phyloP scores from a whole-genome alignment of 2,888 invertebrate genomes.

The Parascotia fuliginaria region DNA sequence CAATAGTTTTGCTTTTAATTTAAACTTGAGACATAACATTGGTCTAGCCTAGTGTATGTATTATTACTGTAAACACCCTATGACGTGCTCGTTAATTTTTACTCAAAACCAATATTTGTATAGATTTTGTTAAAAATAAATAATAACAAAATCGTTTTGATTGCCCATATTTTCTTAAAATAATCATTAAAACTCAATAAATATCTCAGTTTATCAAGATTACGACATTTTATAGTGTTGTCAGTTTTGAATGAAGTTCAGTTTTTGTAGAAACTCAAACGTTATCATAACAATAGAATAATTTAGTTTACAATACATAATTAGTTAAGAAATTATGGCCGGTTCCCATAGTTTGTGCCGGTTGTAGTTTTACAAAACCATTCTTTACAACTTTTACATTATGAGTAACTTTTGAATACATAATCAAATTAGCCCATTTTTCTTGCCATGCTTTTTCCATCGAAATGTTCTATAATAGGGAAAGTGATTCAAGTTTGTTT shows the following conservation, averaged over 20 bases:
- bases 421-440: background rate
- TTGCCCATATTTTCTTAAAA: too few species aligned
- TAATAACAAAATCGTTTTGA: too few species aligned
- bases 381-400: background rate
- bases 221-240: background rate
- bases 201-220: background rate
- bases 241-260: background rate
- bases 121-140: too few species aligned
- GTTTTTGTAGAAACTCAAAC: background rate
- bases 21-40: too few species aligned
- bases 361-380: background rate
- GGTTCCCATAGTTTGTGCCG: background rate
- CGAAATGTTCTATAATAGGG: background rate
- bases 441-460: background rate
- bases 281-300: background rate
- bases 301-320: background rate
- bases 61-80: too few species aligned
- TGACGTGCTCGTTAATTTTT: too few species aligned
- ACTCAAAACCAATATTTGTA: too few species aligned
- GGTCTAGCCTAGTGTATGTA: too few species aligned
- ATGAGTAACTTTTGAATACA: too few species aligned
- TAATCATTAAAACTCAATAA: too few species aligned
- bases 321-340: background rate
- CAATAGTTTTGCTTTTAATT: too few species aligned
- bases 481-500: background rate